Percentiles rank a stretch among this genome's conserved stretches.
These are phyloP conservation scores for Haliclona indistincta DNA, from an alignment of 37 sponge, comb jelly and placozoan species.

Conservation along the genomic window DNA sequence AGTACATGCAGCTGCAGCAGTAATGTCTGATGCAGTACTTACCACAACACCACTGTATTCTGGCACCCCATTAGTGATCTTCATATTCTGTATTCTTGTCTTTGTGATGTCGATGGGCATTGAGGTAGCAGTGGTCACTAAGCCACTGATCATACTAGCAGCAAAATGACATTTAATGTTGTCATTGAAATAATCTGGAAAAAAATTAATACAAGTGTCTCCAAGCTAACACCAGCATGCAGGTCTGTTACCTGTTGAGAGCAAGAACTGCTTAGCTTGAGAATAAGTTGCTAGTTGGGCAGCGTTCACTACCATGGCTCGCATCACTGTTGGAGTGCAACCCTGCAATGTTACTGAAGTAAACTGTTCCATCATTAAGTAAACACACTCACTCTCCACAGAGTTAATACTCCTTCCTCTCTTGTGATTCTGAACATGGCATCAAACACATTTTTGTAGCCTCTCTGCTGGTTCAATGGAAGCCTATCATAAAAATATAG, in stretches of 20 bases:
- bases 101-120: slow-evolving; percentile 83
- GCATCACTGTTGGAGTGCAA: slow-evolving; percentile 3
- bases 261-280: slow-evolving; percentile 68
- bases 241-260: slow-evolving; percentile 44
- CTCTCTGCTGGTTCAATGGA: slow-evolving; percentile 26
- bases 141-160: slow-evolving; percentile 78
- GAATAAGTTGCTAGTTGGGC: slow-evolving; percentile 84
- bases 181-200: slow-evolving; percentile 68
- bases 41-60: slow-evolving; percentile 86
- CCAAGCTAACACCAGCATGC: neutral
- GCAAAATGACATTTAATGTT: slow-evolving; percentile 71
- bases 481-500: neutral
- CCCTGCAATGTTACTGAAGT: neutral
- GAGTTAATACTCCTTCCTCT: slow-evolving; percentile 54
- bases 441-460: slow-evolving; percentile 57
- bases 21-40: too few species aligned
- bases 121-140: slow-evolving; percentile 72
- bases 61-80: slow-evolving; percentile 84
- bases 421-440: slow-evolving; percentile 31
- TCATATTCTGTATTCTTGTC: slow-evolving; percentile 95
- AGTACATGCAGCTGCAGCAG: too few species aligned
- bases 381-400: slow-evolving; percentile 61
- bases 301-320: slow-evolving; percentile 44
- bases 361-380: neutral
- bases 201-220: neutral